A percentile compares a stretch with the other conserved stretches of the same genome.
Conservation (phyloP, 2,797 vertebrate species). For the Poeciliopsis presidionis region DNA sequence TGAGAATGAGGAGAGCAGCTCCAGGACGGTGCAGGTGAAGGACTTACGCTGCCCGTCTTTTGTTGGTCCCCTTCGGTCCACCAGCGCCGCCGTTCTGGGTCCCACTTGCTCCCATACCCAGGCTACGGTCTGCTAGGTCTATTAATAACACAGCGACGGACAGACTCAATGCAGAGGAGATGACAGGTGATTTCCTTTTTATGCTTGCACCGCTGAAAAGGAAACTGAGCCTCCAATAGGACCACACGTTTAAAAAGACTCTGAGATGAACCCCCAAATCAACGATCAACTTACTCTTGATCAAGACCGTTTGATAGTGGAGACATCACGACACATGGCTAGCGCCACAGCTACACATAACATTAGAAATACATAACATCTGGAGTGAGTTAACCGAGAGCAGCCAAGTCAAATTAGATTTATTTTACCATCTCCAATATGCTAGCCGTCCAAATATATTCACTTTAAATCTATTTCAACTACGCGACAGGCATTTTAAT, state of each 20-base stretch:
- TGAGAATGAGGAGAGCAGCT: neutral
- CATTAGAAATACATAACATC: constrained; percentile 1
- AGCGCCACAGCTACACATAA: constrained; percentile 12
- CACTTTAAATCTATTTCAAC: neutral
- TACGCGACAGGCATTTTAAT: neutral
- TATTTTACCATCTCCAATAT: neutral
- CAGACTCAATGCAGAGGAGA: constrained; percentile 16
- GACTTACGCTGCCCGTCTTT: constrained; percentile 88
- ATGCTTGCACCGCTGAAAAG: constrained; percentile 16
- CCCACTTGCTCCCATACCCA: constrained; percentile 84
- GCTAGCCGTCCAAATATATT: neutral
- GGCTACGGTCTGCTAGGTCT: constrained; percentile 90
- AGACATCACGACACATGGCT: constrained; percentile 1
- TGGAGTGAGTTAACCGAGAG: neutral
- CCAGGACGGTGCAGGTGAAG: neutral
- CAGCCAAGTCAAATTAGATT: neutral
- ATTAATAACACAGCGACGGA: constrained; percentile 61
- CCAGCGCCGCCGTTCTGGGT: constrained; percentile 80
- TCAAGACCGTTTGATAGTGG: neutral
- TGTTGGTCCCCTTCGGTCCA: constrained; percentile 85
- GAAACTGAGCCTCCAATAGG: constrained; percentile 7
- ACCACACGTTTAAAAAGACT: neutral
- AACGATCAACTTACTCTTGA: neutral
- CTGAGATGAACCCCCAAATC: neutral
- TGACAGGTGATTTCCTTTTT: constrained; percentile 48